Conservation (phyloP, 2,888 invertebrate species). For the Congeria kusceri region DNA sequence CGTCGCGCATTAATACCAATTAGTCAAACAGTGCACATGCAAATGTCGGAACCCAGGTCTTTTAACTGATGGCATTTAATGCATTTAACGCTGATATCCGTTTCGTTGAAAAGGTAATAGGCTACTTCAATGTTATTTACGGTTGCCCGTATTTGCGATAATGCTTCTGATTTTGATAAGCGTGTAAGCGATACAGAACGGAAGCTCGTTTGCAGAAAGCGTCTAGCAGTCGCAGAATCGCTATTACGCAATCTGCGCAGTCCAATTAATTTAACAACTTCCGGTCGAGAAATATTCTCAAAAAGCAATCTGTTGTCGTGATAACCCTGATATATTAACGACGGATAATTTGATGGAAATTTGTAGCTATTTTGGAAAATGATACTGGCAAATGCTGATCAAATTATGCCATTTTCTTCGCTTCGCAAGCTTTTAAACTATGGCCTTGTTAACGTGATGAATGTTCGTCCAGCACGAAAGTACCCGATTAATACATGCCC, state of each 20-base stretch:
- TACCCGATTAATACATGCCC: slow-evolving; percentile 56
- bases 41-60: not conserved
- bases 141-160: not conserved
- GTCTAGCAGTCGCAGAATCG: not conserved
- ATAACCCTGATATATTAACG: slow-evolving; percentile 19
- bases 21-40: no score
- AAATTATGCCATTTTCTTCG: slow-evolving; percentile 64
- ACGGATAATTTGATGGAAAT: slow-evolving; percentile 56
- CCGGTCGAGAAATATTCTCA: slow-evolving; percentile 44
- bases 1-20: no score
- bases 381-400: slow-evolving; percentile 53
- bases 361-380: slow-evolving; percentile 55
- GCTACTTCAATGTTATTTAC: slow-evolving; percentile 37
- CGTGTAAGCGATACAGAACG: slow-evolving; percentile 2
- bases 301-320: slow-evolving; percentile 26
- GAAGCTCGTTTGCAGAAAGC: not conserved
- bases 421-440: slow-evolving; percentile 52
- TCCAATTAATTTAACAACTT: slow-evolving; percentile 37
- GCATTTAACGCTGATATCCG: slow-evolving; percentile 2
- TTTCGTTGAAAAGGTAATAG: slow-evolving; percentile 7
- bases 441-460: slow-evolving; percentile 59
- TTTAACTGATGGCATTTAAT: not conserved
- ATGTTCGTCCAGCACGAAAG: slow-evolving; percentile 56
- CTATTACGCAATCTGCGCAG: slow-evolving; percentile 23
- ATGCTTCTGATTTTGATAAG: slow-evolving; percentile 3